Percentiles rank a stretch among this genome's conserved stretches.
phyloP scores from a whole-genome alignment of 2,888 invertebrate species.

The Tholera decimalis region DNA sequence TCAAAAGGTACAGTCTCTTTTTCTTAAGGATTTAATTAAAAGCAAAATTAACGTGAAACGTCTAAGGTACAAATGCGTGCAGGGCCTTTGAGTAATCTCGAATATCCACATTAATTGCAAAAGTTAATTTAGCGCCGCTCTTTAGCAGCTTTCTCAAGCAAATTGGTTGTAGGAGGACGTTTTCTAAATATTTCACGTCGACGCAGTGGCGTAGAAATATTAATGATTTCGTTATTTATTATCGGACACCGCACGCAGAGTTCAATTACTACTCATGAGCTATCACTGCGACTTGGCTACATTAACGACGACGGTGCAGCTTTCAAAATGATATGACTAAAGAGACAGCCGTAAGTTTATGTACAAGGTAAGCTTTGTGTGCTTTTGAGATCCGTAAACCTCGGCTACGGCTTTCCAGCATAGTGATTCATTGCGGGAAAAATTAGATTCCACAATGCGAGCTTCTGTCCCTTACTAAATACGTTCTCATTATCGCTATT shows the following conservation, averaged over 20 bases:
- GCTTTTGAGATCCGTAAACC: slow-evolving; percentile 15
- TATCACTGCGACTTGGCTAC: slow-evolving; percentile 17
- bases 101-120: slow-evolving; percentile 70
- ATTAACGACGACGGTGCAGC: slow-evolving; percentile 6
- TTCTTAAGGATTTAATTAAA: slow-evolving; percentile 53
- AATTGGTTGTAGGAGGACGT: slow-evolving; percentile 78
- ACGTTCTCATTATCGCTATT: neutral
- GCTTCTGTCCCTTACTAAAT: slow-evolving; percentile 3
- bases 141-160: slow-evolving; percentile 74
- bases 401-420: slow-evolving; percentile 1
- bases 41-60: slow-evolving; percentile 32
- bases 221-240: slow-evolving; percentile 79
- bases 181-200: slow-evolving; percentile 79
- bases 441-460: neutral
- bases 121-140: slow-evolving; percentile 70
- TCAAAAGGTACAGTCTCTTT: slow-evolving; percentile 6
- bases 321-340: slow-evolving; percentile 37
- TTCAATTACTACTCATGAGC: slow-evolving; percentile 52
- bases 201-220: slow-evolving; percentile 72
- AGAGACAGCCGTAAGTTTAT: slow-evolving; percentile 21
- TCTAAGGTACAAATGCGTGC: slow-evolving; percentile 37
- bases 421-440: slow-evolving; percentile 1
- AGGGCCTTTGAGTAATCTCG: slow-evolving; percentile 55
- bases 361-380: slow-evolving; percentile 11
- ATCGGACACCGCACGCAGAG: slow-evolving; percentile 53